phyloP scores from a whole-genome alignment of 2,113 vertebrate species.

The Amphiprion ocellaris region DNA sequence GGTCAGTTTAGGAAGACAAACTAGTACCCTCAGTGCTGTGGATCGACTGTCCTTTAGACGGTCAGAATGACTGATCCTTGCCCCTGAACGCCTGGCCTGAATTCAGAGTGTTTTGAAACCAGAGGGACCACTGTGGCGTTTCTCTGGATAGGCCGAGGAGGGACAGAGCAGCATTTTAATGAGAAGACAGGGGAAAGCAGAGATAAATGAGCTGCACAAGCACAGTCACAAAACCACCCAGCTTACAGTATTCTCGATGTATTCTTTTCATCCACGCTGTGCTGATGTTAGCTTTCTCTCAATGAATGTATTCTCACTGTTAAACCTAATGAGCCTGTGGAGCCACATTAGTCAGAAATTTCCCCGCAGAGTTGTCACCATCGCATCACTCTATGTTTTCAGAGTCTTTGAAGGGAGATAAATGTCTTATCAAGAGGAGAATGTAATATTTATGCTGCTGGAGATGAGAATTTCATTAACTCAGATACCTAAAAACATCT shows the following conservation, averaged over 20 bases:
- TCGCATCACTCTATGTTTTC: conserved; percentile 3
- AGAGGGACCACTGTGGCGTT: conserved; percentile 23
- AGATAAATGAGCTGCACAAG: conserved; percentile 50
- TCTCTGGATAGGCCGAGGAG: conserved; percentile 12
- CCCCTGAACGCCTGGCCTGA: conserved; percentile 35
- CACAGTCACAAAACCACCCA: conserved; percentile 15
- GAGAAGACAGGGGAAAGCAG: conserved; percentile 25
- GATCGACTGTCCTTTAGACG: conserved; percentile 29
- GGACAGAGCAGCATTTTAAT: conserved; percentile 51
- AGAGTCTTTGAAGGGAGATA: background rate
- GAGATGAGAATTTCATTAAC: conserved; percentile 19
- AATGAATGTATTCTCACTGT: conserved; percentile 27
- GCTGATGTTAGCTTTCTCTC: conserved; percentile 40
- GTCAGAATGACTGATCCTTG: conserved; percentile 36
- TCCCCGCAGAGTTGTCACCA: conserved; percentile 22
- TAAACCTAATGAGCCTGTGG: conserved; percentile 5
- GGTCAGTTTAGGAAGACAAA: conserved; percentile 29
- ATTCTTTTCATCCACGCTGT: conserved; percentile 10
- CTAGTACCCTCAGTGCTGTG: conserved; percentile 21
- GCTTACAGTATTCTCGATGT: conserved; percentile 18
- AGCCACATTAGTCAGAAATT: conserved; percentile 29
- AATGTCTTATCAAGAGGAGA: conserved; percentile 13
- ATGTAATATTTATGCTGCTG: conserved; percentile 21
- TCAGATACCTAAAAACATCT: background rate
- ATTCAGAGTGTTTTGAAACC: conserved; percentile 59